These are phyloP conservation scores for Julus scandinavius DNA, from an alignment of 2,888 invertebrate genomes.

Conservation along the genomic window DNA sequence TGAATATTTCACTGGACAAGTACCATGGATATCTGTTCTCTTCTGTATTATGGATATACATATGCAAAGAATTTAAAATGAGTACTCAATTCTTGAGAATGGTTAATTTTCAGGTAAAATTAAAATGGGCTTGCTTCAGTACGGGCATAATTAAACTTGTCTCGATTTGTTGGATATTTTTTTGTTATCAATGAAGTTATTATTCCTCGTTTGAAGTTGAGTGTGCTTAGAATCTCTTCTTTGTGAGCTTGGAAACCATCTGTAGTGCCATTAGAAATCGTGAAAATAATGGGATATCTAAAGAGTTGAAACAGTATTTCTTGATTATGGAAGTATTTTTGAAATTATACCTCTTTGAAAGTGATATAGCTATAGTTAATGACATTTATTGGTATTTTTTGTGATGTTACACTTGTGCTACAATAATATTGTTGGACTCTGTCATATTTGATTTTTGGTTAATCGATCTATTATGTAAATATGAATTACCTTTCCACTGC, in stretches of 20 bases:
- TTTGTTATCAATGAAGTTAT: constrained; percentile 58
- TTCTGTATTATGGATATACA: constrained; percentile 22
- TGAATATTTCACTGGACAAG: constrained; percentile 57
- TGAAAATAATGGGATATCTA: constrained; percentile 58
- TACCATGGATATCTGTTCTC: constrained; percentile 56
- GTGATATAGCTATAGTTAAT: not conserved
- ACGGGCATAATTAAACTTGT: not conserved
- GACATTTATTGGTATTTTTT: not conserved
- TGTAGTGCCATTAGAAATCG: constrained; percentile 58
- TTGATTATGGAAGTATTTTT: not conserved
- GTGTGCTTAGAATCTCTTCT: constrained; percentile 57
- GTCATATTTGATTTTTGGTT: not conserved
- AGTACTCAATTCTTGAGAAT: not conserved
- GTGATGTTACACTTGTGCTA: not conserved
- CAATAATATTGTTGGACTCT: not conserved
- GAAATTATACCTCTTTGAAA: not conserved
- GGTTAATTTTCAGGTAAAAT: not conserved
- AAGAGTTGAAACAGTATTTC: constrained; percentile 39
- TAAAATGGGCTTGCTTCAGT: not conserved
- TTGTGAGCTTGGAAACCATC: constrained; percentile 54
- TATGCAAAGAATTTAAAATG: not conserved
- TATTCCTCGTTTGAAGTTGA: constrained; percentile 60
- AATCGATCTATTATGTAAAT: not conserved
- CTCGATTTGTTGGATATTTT: constrained; percentile 3
- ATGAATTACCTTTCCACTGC: constrained; percentile 11